Conservation (phyloP, 2,888 invertebrate genomes). For the Pristionchus mayeri region DNA sequence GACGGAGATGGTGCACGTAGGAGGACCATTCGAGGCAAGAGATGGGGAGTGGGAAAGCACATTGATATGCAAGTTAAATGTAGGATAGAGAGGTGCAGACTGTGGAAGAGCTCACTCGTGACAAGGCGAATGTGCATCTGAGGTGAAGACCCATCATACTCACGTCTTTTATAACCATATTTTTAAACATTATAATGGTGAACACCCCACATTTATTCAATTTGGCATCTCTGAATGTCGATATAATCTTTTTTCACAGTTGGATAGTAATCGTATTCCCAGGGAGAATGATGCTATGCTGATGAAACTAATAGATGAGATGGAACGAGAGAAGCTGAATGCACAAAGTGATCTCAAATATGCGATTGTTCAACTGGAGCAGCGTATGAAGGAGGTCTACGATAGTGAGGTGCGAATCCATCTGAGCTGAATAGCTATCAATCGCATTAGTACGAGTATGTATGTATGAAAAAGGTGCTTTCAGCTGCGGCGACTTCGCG, state of each 20-base stretch:
- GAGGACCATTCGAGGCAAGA: slow-evolving; percentile 47
- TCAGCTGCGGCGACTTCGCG: slow-evolving; percentile 17
- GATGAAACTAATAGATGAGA: slow-evolving; percentile 63
- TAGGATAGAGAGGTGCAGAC: slow-evolving; percentile 61
- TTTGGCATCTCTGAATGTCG: background rate
- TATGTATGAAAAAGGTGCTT: too few relatives aligned
- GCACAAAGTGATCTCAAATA: slow-evolving; percentile 70
- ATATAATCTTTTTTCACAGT: too few relatives aligned
- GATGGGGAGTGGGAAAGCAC: too few relatives aligned
- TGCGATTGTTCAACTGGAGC: slow-evolving; percentile 69
- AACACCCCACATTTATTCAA: too few relatives aligned
- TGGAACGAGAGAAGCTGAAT: slow-evolving; percentile 66
- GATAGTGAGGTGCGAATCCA: slow-evolving; percentile 57
- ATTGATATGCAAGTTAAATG: too few relatives aligned
- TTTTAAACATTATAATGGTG: too few relatives aligned
- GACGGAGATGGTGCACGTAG: slow-evolving; percentile 52
- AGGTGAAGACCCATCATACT: background rate
- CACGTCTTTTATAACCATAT: too few relatives aligned
- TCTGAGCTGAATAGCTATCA: too few relatives aligned
- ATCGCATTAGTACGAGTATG: too few relatives aligned
- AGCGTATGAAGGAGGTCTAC: slow-evolving; percentile 66
- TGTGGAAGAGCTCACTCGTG: slow-evolving; percentile 60
- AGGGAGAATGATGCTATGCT: slow-evolving; percentile 63
- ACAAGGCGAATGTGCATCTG: slow-evolving; percentile 53
- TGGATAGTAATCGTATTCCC: background rate